Conservation (phyloP, 2,113 vertebrate species). For the Columba janthina region DNA sequence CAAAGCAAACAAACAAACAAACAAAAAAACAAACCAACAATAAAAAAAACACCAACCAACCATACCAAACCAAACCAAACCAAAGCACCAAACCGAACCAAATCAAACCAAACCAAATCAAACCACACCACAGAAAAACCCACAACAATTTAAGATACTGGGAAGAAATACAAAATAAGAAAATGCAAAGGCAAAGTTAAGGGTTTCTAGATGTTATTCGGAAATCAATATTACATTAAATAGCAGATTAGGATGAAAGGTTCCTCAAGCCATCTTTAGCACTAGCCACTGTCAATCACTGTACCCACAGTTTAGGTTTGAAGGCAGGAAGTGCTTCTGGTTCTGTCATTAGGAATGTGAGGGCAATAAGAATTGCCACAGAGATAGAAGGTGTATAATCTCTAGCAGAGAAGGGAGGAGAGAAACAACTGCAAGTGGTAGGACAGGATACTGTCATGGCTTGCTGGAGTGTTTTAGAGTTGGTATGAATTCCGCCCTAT, state of each 20-base stretch:
- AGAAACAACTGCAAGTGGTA: neutral
- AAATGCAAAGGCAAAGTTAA: neutral
- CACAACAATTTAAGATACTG: neutral
- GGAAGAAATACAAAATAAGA: neutral
- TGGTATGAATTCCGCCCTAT: neutral
- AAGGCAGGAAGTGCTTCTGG: neutral
- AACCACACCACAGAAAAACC: too few species aligned
- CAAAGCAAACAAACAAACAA: too few species aligned
- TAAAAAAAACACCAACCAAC: too few species aligned
- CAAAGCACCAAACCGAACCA: too few species aligned
- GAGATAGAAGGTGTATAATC: neutral
- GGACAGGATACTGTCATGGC: neutral
- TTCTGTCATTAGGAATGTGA: neutral
- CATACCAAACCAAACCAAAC: too few species aligned
- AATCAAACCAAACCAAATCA: too few species aligned
- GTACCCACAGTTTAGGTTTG: neutral
- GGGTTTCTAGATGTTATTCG: neutral
- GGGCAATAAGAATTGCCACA: neutral
- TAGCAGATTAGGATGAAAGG: neutral
- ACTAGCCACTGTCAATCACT: neutral
- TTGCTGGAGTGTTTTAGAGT: neutral
- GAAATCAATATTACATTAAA: neutral
- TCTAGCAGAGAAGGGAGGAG: neutral
- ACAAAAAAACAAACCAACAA: too few species aligned
- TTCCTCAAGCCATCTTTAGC: neutral